Conservation (phyloP, 2,113 vertebrate genomes). For the Ramphastos sulfuratus region DNA sequence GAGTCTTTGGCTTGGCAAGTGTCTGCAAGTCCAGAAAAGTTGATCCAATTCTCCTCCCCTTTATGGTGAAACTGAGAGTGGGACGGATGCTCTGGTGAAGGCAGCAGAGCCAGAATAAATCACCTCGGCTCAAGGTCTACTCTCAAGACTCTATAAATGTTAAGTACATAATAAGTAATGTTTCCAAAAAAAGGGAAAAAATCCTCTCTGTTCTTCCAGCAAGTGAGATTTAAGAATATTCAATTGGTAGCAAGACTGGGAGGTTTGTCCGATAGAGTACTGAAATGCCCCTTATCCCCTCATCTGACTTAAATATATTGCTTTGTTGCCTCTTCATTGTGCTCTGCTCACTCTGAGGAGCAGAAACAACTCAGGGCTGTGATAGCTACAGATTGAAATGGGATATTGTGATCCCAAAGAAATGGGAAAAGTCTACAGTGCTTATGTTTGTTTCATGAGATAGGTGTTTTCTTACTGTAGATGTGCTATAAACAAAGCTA, state of each 20-base stretch:
- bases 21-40: background rate
- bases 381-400: background rate
- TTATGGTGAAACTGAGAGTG: background rate
- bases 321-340: background rate
- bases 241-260: background rate
- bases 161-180: background rate
- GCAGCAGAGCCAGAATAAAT: background rate
- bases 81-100: background rate
- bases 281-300: background rate
- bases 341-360: background rate
- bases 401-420: background rate
- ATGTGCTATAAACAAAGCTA: background rate
- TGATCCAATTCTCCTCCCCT: constrained; percentile 30
- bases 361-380: background rate
- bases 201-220: background rate
- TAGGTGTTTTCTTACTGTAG: background rate
- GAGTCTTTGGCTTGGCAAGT: background rate
- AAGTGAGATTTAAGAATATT: background rate
- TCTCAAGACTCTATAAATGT: background rate
- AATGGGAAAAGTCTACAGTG: background rate
- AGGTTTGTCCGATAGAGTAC: background rate
- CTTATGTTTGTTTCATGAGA: background rate
- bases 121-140: background rate
- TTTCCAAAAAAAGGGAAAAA: background rate
- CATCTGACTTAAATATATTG: background rate